These are phyloP conservation scores for Tipula lateralis DNA, from an alignment of 2,888 invertebrate genomes.

Conservation along the genomic window DNA sequence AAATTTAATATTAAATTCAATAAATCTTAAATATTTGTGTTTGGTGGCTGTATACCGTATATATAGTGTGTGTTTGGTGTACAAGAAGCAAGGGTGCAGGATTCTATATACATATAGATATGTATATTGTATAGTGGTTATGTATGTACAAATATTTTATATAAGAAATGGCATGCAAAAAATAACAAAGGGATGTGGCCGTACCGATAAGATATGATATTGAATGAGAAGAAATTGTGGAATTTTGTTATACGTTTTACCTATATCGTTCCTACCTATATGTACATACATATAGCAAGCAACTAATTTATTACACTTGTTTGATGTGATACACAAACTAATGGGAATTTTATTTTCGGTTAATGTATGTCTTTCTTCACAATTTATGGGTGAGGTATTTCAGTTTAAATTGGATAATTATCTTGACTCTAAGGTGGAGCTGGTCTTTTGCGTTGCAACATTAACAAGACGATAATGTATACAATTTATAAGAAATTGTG, in stretches of 20 bases:
- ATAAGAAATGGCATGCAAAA: background rate
- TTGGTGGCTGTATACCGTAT: background rate
- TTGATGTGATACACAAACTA: background rate
- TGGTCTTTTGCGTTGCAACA: too few relatives aligned
- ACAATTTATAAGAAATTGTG: too few relatives aligned
- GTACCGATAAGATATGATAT: background rate
- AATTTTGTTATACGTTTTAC: background rate
- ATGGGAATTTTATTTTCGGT: background rate
- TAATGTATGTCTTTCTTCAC: background rate
- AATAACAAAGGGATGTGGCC: background rate
- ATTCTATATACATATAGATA: background rate
- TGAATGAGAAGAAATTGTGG: background rate
- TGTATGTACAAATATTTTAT: too few relatives aligned
- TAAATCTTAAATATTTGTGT: conserved; percentile 24
- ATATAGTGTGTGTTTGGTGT: background rate
- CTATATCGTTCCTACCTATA: background rate
- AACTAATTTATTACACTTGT: background rate
- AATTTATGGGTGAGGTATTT: background rate
- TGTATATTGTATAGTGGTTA: background rate
- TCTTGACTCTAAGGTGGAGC: too few relatives aligned
- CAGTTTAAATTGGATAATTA: background rate
- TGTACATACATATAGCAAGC: background rate
- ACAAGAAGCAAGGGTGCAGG: background rate
- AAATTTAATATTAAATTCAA: conserved; percentile 19
- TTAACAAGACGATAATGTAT: too few relatives aligned